phyloP scores from a whole-genome alignment of 2,113 vertebrate species.

The Mesocricetus auratus region DNA sequence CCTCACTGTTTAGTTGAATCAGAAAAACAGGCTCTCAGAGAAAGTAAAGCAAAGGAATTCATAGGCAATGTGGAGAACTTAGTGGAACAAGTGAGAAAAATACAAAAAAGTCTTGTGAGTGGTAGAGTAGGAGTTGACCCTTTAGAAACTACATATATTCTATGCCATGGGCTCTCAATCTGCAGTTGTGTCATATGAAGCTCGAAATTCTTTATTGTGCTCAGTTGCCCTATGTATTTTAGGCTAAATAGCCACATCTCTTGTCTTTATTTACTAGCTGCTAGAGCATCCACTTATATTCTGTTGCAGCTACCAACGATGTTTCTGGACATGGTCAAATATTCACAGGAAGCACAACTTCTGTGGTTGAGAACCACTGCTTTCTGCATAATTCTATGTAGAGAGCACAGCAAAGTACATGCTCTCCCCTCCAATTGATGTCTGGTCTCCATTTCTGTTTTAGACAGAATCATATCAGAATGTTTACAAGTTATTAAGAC shows the following conservation, averaged over 20 bases:
- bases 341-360: not conserved
- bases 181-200: not conserved
- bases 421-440: not conserved
- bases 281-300: not conserved
- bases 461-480: constrained; percentile 24
- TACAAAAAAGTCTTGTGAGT: constrained; percentile 23
- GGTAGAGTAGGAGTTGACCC: not conserved
- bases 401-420: not conserved
- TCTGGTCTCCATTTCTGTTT: not conserved
- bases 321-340: not conserved
- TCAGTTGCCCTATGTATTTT: not conserved
- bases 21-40: constrained; percentile 67
- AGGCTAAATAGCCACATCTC: not conserved
- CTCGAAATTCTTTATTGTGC: not conserved
- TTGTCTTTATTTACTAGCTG: not conserved
- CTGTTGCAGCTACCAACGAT: not conserved
- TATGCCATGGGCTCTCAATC: not conserved
- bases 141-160: not conserved
- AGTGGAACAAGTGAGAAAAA: constrained; percentile 31
- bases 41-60: constrained; percentile 66
- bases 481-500: not conserved
- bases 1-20: constrained; percentile 65
- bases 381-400: not conserved
- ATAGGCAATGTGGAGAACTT: constrained; percentile 20
- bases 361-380: not conserved